phyloP scores from a whole-genome alignment of 2,113 vertebrate genomes.

The Eretmochelys imbricata region DNA sequence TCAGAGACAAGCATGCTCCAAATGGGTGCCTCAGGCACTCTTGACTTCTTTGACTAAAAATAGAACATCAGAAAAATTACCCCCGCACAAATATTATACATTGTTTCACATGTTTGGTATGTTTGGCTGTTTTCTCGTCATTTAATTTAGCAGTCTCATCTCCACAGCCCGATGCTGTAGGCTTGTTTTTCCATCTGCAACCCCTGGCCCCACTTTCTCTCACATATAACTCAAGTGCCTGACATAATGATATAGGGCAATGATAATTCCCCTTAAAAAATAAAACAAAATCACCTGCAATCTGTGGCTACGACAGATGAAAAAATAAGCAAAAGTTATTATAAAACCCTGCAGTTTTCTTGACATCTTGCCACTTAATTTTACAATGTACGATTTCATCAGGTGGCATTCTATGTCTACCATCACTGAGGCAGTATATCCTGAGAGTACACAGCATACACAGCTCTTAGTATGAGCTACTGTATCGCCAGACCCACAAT shows the following conservation, averaged over 20 bases:
- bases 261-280: not conserved
- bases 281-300: not conserved
- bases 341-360: not conserved
- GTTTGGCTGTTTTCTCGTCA: not conserved
- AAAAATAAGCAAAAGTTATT: not conserved
- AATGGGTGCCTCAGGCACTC: not conserved
- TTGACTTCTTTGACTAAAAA: slow-evolving; percentile 17
- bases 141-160: not conserved
- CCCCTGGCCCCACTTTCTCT: not conserved
- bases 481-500: not conserved
- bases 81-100: not conserved
- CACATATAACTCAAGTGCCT: not conserved
- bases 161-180: not conserved
- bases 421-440: not conserved
- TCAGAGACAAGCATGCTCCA: not conserved
- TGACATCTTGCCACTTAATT: not conserved
- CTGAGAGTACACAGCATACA: not conserved
- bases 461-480: not conserved
- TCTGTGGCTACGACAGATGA: not conserved
- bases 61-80: not conserved
- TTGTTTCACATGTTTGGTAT: not conserved
- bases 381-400: not conserved
- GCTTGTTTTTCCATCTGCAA: not conserved
- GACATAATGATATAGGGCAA: not conserved
- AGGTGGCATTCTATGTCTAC: not conserved